Percentiles rank a stretch among this genome's conserved stretches.
phyloP scores from a whole-genome alignment of 2,888 invertebrate genomes.

The Uloborus plumipes region DNA sequence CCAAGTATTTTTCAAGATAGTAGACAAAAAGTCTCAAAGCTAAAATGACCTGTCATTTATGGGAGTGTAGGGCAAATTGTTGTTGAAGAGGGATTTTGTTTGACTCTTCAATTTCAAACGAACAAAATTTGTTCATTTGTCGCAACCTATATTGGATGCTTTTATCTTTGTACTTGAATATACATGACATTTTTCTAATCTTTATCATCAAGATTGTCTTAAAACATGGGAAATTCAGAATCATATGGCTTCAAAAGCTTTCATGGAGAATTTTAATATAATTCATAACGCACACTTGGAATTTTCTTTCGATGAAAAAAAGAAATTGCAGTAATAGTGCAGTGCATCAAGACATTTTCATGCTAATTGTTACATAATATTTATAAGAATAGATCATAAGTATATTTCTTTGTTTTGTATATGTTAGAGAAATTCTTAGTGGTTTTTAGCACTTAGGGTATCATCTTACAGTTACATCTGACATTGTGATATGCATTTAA shows the following conservation, averaged over 20 bases:
- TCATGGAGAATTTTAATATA: constrained; percentile 52
- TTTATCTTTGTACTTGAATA: no score
- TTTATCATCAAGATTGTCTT: no score
- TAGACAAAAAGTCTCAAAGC: no score
- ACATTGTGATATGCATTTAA: constrained; percentile 31
- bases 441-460: constrained; percentile 1
- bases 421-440: neutral
- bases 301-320: neutral
- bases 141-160: no score
- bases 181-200: no score
- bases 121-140: no score
- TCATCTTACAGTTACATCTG: constrained; percentile 21
- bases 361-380: constrained; percentile 20
- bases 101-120: no score
- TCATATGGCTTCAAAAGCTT: neutral
- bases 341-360: constrained; percentile 25
- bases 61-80: no score
- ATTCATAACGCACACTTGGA: constrained; percentile 23
- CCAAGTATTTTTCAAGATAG: no score
- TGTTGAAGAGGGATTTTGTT: no score
- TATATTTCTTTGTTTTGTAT: constrained; percentile 33
- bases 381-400: constrained; percentile 17
- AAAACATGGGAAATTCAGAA: no score
- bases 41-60: no score
- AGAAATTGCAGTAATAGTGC: constrained; percentile 4